phyloP scores from a whole-genome alignment of 2,797 vertebrate species.

The Leptatherina wallacei region DNA sequence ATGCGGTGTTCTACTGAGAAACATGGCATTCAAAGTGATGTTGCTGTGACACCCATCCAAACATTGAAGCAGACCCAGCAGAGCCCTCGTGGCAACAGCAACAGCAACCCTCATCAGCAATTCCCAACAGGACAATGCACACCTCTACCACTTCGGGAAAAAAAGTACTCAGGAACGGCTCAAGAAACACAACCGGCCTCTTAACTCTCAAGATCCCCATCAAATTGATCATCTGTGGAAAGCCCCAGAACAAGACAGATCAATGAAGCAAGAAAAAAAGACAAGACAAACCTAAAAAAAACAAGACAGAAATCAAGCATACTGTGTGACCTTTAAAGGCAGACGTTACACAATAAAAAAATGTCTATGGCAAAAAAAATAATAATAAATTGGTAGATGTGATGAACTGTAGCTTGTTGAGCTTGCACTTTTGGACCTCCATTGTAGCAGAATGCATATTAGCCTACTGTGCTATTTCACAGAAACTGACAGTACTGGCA shows the following conservation, averaged over 20 bases:
- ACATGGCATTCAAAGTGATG: background rate
- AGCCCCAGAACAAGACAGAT: background rate
- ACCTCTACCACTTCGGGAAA: background rate
- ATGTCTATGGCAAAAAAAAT: slow-evolving; percentile 9
- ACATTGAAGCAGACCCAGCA: background rate
- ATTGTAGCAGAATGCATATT: slow-evolving; percentile 46
- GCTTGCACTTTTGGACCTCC: slow-evolving; percentile 31
- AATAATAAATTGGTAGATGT: slow-evolving; percentile 22
- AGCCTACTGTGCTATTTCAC: slow-evolving; percentile 59
- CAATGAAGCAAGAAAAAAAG: background rate
- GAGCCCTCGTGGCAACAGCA: background rate
- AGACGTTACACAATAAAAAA: slow-evolving; percentile 22
- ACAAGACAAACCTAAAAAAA: slow-evolving; percentile 6
- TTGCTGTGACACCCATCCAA: background rate
- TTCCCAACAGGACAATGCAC: background rate
- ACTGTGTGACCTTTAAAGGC: slow-evolving; percentile 10
- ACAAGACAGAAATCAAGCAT: background rate
- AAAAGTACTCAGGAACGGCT: background rate
- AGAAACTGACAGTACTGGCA: slow-evolving; percentile 52
- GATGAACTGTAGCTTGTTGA: slow-evolving; percentile 29
- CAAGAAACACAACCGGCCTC: background rate
- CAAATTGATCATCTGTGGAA: slow-evolving; percentile 5
- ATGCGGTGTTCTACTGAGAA: background rate
- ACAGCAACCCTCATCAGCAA: background rate
- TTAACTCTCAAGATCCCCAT: background rate